Evolutionary conservation across 2,113 vertebrate species (phyloP), one percentile per base, ranked within the genome.

Genomic region (Lethenteron camtschaticum): DNA sequence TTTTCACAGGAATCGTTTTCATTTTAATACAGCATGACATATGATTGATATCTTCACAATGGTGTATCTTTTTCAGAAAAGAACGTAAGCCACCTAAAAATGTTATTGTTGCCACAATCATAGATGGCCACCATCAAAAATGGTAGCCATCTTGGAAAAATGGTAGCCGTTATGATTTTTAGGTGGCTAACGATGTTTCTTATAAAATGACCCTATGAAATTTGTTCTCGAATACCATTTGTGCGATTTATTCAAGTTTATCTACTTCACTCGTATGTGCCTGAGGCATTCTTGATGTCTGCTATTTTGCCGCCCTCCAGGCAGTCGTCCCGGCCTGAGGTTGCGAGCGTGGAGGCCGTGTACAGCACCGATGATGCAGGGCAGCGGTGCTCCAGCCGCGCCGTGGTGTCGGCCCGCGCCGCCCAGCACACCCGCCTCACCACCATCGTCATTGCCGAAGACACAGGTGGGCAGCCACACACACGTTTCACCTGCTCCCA

Each of bases 311-410:
- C 1, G 63, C 24, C 1, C 68, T 16, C 1, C 14, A 96, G 94
- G 92, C 85, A 83, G 0, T 95, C 90, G 1, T 89, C 84, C 13
- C 84, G 90, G 73, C 90, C 92, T 0, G 90, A 99, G 72, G 87
- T 96, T 3, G 90, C 88, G 1, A 90, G 86, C 74, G 84, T 97
- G 12, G 84, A 88, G 69, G 79, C 82, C 1, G n/a, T 87, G 60
- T 66, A 20, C n/a, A 66, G n/a, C 9, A 16, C 20, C n/a, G 81
- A 81, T 9, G 74, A 75, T 3, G 81, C 78, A 0, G 73, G 78
- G 11, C 76, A 69, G 8, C 85, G 82, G n/a, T 99, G 90, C 75
- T 96, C 92, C 1, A 82, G 78, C 73, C 83, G 69, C 11, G 92
- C 90, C 0, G 75, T 95, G 70, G 86, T 96, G 4, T 88, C 91